Conservation (phyloP, 2,113 vertebrate genomes). For the Microcebus jonahi region DNA sequence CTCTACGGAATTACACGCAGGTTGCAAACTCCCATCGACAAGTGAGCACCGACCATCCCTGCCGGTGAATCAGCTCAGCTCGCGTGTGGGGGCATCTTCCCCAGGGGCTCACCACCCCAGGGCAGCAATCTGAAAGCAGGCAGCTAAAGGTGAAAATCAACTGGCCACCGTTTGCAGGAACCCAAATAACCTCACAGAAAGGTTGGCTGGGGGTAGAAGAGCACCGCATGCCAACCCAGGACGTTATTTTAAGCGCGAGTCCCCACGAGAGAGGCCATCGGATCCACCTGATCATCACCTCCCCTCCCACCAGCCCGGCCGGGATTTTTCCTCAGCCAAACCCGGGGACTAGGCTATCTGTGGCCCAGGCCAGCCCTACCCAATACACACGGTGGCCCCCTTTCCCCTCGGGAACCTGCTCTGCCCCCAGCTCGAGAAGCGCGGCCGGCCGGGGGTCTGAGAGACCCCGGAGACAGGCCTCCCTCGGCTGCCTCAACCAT, state of each 20-base stretch:
- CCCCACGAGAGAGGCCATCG: background rate
- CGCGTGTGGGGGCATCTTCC: background rate
- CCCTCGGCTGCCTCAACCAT: background rate
- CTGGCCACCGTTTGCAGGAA: background rate
- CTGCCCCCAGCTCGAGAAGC: background rate
- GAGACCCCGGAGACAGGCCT: background rate
- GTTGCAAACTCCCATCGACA: constrained; percentile 47
- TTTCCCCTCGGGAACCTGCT: background rate
- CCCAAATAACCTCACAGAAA: background rate
- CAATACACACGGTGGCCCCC: background rate
- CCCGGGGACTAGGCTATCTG: background rate
- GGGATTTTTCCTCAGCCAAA: background rate
- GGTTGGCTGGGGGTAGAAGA: background rate
- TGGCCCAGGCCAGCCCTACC: background rate
- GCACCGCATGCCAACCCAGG: background rate
- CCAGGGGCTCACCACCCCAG: background rate
- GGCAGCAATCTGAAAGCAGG: background rate
- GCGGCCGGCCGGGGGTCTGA: background rate
- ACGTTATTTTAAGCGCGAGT: constrained; percentile 40
- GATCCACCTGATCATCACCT: background rate
- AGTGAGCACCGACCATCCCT: background rate
- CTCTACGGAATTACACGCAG: constrained; percentile 27
- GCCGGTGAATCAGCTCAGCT: constrained; percentile 12
- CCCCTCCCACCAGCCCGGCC: background rate
- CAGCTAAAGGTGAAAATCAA: background rate